phyloP scores from a whole-genome alignment of 2,888 invertebrate genomes.

The Oligia fasciuncula region DNA sequence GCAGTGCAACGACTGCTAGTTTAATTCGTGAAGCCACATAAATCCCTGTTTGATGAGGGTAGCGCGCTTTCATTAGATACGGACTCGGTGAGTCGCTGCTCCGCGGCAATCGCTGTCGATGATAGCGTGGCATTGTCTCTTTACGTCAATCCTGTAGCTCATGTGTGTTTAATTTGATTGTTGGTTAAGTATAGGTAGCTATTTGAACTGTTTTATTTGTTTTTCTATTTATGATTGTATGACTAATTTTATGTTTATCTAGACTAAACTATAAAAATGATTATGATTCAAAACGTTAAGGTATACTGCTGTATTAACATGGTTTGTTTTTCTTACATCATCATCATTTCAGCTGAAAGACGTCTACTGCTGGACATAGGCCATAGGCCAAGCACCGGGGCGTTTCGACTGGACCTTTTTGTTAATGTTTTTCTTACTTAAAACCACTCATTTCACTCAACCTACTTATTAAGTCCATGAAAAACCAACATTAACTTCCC shows the following conservation, averaged over 20 bases:
- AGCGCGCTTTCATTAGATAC: slow-evolving; percentile 75
- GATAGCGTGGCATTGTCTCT: slow-evolving; percentile 60
- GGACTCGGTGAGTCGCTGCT: slow-evolving; percentile 70
- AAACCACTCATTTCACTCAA: slow-evolving; percentile 2
- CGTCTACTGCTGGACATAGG: background rate
- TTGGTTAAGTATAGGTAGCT: slow-evolving; percentile 3
- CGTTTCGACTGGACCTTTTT: background rate
- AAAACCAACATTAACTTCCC: slow-evolving; percentile 23
- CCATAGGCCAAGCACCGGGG: background rate
- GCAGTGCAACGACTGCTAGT: slow-evolving; percentile 72
- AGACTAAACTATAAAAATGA: background rate
- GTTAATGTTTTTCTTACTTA: background rate
- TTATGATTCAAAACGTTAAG: background rate
- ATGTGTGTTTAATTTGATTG: slow-evolving; percentile 35
- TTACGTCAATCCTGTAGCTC: slow-evolving; percentile 46
- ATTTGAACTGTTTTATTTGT: background rate
- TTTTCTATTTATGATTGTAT: background rate
- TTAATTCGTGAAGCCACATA: slow-evolving; percentile 78
- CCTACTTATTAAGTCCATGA: slow-evolving; percentile 22
- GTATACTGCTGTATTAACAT: background rate
- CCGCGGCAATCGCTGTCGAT: slow-evolving; percentile 59
- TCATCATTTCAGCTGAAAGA: background rate
- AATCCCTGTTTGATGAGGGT: slow-evolving; percentile 79
- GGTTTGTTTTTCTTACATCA: background rate
- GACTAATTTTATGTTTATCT: background rate